Evolutionary conservation across 2,797 vertebrate species (phyloP), one percentile per base, ranked within the genome.

Genomic region (Pseudotriccus pelzelni): DNA sequence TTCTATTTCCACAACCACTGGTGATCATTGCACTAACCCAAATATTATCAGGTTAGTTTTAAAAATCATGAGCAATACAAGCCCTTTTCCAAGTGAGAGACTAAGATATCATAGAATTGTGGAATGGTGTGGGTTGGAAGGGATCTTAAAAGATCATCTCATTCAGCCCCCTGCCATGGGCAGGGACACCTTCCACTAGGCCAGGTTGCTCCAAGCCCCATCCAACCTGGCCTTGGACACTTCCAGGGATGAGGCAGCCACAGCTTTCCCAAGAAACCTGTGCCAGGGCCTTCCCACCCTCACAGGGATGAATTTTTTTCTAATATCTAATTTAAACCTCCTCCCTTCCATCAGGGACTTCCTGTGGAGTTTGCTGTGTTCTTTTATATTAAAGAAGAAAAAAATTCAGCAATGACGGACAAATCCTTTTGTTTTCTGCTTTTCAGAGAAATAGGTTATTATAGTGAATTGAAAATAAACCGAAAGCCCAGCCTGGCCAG

Each of bases 111-210:
- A 7, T 0, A 10, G 22, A 55, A 18, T 36, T 12, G 15, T n/a
- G 41, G 46, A 55, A 55, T n/a, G 22, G 9, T 60, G 53, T 60
- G 39, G 27, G 9, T 5, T 53, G 60, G 27, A 60, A 47, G 4
- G 6, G 18, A 21, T 12, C 1, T 24, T 1, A 7, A 67, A 67
- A 73, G 13, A 8, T 10, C 6, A n/a, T 5, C 7, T 10, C 9
- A n/a, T 6, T 11, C 15, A 12, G 1, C 3, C 5, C 12, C 9
- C 9, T 34, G 7, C 24, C 9, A 2, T 5, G 30, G n/a, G 1
- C 39, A 52, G 52, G 15, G 66, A 20, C 22, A 21, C 0, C 11
- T 67, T 11, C 41, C 74, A 73, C 23, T 32, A 1, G 3, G 3
- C 23, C 53, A 53, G 19, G 10, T 1, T 36, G 15, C 27, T 43